Base-by-base conservation (phyloP, 2,888 invertebrate species). In the Malthinus seriepunctatus region DNA sequence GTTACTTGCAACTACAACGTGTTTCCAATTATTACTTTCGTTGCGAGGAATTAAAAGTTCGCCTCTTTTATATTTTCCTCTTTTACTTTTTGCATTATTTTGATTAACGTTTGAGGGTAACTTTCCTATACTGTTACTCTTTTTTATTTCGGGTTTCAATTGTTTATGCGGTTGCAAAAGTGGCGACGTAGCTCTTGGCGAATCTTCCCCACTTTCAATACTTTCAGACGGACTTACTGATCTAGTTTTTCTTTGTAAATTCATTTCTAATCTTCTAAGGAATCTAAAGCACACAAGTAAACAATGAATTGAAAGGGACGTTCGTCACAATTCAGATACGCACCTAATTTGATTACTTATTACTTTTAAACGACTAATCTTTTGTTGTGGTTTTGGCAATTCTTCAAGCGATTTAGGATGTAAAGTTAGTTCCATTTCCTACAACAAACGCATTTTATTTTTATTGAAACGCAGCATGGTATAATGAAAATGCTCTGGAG, bases 341-440 rank as follows among this genome's bases (percentile, higher is more conserved):
- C n/a, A n/a, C 90, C 89, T 86, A 75, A 90, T 90, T 79, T 90
- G 90, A 77, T 89, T 88, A 69, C 89, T 87, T 68, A 90, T 89
- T 23, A 89, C 87, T 68, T 86, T 81, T 69, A 90, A 77, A 66
- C 87, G 84, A 77, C 85, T 88, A 58, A 89, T 81, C 81, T 89
- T 89, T 68, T 80, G 79, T 44, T 79, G 76, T 50, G 83, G 82
- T 73, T 82, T 83, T 60, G 80, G 75, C 6, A 82, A 77, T 66
- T 85, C 86, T 70, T 84, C 84, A 51, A 83, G 76, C 66, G 83
- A 81, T 71, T 83, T 86, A 51, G 86, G 86, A 53, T 86, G 82
- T 77, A 86, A 86, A 72, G 85, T 83, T 31, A 84, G 68, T 64
- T 68, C 71, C 37, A 68, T 70, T 48, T 74, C 76, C 71, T 76